Percentiles rank a stretch among this genome's conserved stretches.
phyloP scores from a whole-genome alignment of 2,113 vertebrate species.

The Okapia johnstoni region DNA sequence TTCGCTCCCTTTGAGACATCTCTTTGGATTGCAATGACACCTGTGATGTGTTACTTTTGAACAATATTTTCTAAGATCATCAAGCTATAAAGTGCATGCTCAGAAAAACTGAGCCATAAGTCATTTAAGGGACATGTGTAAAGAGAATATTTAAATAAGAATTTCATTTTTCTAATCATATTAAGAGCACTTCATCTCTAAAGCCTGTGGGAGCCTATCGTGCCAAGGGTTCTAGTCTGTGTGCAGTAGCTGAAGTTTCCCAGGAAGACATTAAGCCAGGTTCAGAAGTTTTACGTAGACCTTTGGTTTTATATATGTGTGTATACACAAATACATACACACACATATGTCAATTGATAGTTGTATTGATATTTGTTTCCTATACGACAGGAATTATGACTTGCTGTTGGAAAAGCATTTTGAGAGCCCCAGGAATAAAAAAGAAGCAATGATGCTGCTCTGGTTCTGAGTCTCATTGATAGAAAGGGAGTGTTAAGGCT shows the following conservation, averaged over 20 bases:
- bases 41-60: background rate
- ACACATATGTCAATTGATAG: background rate
- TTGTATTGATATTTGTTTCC: background rate
- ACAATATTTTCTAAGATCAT: slow-evolving; percentile 1
- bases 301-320: background rate
- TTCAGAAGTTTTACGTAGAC: background rate
- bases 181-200: slow-evolving; percentile 19
- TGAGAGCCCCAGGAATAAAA: background rate
- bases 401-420: slow-evolving; percentile 6
- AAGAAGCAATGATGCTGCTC: background rate
- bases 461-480: background rate
- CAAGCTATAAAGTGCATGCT: background rate
- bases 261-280: background rate
- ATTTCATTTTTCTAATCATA: background rate
- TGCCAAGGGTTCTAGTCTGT: background rate
- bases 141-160: slow-evolving; percentile 30
- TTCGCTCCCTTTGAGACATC: background rate
- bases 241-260: background rate
- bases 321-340: background rate
- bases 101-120: background rate
- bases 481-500: background rate
- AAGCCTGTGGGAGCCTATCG: background rate
- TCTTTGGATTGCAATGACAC: background rate
- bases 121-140: background rate
- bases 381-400: background rate